Percentiles rank a stretch among this genome's conserved stretches.
phyloP scores from a whole-genome alignment of 2,888 invertebrate species.

The Aelia acuminata region DNA sequence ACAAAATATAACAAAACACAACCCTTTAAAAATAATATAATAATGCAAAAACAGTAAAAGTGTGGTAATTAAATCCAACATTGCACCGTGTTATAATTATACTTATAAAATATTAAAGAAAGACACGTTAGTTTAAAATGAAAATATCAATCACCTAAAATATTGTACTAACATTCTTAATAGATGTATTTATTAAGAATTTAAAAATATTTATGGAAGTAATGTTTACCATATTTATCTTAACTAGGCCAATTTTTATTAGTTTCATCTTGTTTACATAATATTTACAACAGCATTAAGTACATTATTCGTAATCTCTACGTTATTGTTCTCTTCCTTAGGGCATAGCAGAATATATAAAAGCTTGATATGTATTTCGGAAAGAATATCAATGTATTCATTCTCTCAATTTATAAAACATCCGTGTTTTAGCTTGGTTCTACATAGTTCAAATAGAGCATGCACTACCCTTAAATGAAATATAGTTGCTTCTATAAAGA shows the following conservation, averaged over 20 bases:
- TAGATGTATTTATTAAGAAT: constrained; percentile 35
- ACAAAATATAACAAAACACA: constrained; percentile 42
- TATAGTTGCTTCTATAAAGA: neutral
- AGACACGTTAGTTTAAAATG: constrained; percentile 34
- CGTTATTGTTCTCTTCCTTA: constrained; percentile 42
- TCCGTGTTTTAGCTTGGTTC: constrained; percentile 23
- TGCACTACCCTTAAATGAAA: neutral
- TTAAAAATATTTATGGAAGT: constrained; percentile 45
- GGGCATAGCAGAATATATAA: constrained; percentile 55
- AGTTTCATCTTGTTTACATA: constrained; percentile 38
- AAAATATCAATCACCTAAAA: constrained; percentile 7
- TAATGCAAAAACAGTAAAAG: constrained; percentile 40
- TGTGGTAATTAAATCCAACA: constrained; percentile 10
- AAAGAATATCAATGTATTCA: constrained; percentile 51
- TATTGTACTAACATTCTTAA: constrained; percentile 30
- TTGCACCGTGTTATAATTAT: constrained; percentile 10
- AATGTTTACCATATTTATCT: constrained; percentile 8
- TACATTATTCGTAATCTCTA: constrained; percentile 45
- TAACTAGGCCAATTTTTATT: constrained; percentile 40
- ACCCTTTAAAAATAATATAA: neutral
- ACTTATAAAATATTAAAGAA: constrained; percentile 39
- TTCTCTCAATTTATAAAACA: constrained; percentile 22
- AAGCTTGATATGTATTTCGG: constrained; percentile 57
- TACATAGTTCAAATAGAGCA: neutral
- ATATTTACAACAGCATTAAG: constrained; percentile 56